A percentile compares a stretch with the other conserved stretches of the same genome.
These are phyloP conservation scores for Smutsia temminckii DNA, from an alignment of 2,797 vertebrate species.

Conservation along the genomic window DNA sequence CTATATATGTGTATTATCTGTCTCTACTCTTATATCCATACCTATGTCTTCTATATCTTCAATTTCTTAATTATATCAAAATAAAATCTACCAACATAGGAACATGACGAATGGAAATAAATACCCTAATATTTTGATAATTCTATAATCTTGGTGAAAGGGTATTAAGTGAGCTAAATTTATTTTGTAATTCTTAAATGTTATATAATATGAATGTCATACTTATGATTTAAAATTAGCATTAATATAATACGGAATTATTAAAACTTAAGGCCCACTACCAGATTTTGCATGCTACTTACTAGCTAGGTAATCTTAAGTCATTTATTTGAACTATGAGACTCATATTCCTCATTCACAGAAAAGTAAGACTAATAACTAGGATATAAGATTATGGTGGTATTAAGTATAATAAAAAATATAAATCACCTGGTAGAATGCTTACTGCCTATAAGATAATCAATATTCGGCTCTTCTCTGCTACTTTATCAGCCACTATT, in stretches of 20 bases:
- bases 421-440: neutral
- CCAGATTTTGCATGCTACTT: neutral
- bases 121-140: neutral
- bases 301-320: neutral
- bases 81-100: too few relatives aligned
- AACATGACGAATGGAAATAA: neutral
- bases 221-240: neutral
- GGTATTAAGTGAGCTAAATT: neutral
- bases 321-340: neutral
- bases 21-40: neutral
- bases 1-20: neutral
- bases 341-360: neutral
- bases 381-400: neutral
- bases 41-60: neutral
- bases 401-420: neutral
- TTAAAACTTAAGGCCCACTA: neutral
- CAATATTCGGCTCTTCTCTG: neutral
- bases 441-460: neutral
- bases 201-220: neutral
- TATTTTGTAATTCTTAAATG: neutral
- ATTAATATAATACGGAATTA: neutral
- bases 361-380: neutral
- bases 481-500: neutral
- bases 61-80: neutral
- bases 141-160: neutral